phyloP scores from a whole-genome alignment of 2,797 vertebrate species.

The Smutsia temminckii region DNA sequence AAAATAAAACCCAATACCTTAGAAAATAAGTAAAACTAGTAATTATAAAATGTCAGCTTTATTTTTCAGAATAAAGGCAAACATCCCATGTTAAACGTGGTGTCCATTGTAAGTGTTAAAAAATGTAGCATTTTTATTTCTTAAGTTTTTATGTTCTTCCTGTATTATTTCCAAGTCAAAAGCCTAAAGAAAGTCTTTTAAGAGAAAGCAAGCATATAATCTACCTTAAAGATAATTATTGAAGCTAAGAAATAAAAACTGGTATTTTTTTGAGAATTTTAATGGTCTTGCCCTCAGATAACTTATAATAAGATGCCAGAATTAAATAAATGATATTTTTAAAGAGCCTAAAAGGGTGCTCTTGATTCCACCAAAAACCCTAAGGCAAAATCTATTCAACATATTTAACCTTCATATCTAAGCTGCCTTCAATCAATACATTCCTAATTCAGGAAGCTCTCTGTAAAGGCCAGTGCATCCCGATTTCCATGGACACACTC shows the following conservation, averaged over 20 bases:
- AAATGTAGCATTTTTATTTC: slow-evolving; percentile 4
- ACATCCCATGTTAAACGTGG: background rate
- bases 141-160: background rate
- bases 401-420: background rate
- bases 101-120: background rate
- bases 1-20: background rate
- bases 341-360: background rate
- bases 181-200: background rate
- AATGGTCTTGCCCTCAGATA: background rate
- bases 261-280: background rate
- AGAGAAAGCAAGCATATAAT: slow-evolving; percentile 16
- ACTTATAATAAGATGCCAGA: background rate
- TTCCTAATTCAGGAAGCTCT: background rate
- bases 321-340: slow-evolving; percentile 37
- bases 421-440: background rate
- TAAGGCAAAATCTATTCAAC: background rate
- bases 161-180: slow-evolving; percentile 32
- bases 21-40: slow-evolving; percentile 38
- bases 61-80: background rate
- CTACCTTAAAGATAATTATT: slow-evolving; percentile 43
- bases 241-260: background rate
- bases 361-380: background rate
- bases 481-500: background rate
- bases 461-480: background rate
- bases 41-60: background rate